Evolutionary conservation across 2,797 vertebrate genomes (phyloP), one percentile per base, ranked within the genome.

Genomic region (Steatocranus sp.): DNA sequence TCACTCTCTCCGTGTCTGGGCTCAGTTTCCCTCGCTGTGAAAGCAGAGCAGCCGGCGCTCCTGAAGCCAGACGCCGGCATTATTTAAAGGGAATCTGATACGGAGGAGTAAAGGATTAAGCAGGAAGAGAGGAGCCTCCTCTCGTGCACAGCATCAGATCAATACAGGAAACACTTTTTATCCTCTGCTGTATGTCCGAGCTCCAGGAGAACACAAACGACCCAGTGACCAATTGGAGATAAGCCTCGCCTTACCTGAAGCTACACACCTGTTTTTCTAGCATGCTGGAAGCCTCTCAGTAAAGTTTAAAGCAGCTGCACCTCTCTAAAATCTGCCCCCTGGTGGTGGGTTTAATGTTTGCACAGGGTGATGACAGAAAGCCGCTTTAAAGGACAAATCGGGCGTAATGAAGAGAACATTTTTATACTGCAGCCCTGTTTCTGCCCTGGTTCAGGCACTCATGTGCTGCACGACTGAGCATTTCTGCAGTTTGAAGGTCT

Each of bases 11-110:
- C 58, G 76, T 81, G 46, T 80, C 70, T 11, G 27, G 34, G 63
- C 4, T 91, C 83, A 66, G 76, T 18, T 88, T 86, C 15, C 74
- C 25, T 30, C 36, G 2, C 11, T 11, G 41, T 27, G 66, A 46
- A 70, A 70, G 66, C 41, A 7, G 66, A 27, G 38, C 66, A 46
- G 66, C 9, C 3, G 23, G 38, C 4, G 15, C 75, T 46, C 50
- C 66, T 58, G 81, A 11, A 56, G 38, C 49, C 6, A 8, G 38
- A 78, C 4, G 9, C 70, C 2, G 78, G 49, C 18, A 23, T 85
- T 79, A 68, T 84, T 83, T 75, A 82, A 82, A 25, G 36, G 76
- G 41, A 85, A 83, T 79, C 12, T n/a, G 50, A 91, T 75, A 30
- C 36, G 17, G 49, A 43, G 48, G 41, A 66, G 76, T 79, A 18